These are phyloP conservation scores for Vesta saturnalis DNA, from an alignment of 2,888 invertebrate genomes.

Conservation along the genomic window DNA sequence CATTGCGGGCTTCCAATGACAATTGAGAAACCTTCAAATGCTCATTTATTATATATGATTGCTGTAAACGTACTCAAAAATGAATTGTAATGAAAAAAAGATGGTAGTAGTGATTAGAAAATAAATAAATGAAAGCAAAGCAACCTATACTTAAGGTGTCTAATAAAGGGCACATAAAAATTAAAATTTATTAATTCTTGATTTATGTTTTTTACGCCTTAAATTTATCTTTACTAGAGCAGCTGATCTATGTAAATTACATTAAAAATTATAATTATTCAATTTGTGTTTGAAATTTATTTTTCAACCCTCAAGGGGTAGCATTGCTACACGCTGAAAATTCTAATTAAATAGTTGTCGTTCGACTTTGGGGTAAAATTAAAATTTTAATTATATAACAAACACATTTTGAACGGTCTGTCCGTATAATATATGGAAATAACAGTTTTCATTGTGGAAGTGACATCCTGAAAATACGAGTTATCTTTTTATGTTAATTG, in stretches of 20 bases:
- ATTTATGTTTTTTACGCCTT: conserved; percentile 50
- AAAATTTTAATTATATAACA: conserved; percentile 9
- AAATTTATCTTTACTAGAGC: conserved; percentile 38
- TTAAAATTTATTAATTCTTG: conserved; percentile 46
- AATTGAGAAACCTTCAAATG: conserved; percentile 42
- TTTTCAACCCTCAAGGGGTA: conserved; percentile 17
- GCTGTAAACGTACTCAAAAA: not conserved
- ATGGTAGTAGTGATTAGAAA: conserved; percentile 3
- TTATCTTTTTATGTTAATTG: conserved; percentile 41
- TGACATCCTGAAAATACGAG: conserved; percentile 29
- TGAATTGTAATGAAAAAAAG: conserved; percentile 11
- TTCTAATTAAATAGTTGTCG: conserved; percentile 7
- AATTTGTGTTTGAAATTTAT: conserved; percentile 44
- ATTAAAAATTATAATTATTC: conserved; percentile 46
- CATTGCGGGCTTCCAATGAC: conserved; percentile 54
- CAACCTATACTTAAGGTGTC: conserved; percentile 30
- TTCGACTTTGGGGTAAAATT: conserved; percentile 13
- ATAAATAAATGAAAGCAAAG: conserved; percentile 33
- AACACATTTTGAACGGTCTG: not conserved
- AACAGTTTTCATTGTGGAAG: conserved; percentile 13
- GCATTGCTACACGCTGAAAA: not conserved
- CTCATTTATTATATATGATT: conserved; percentile 16
- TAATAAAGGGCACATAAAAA: conserved; percentile 39
- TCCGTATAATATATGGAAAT: conserved; percentile 23
- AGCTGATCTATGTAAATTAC: conserved; percentile 33